These are phyloP conservation scores for Charanyca ferruginea DNA, from an alignment of 2,888 invertebrate genomes.

Conservation along the genomic window DNA sequence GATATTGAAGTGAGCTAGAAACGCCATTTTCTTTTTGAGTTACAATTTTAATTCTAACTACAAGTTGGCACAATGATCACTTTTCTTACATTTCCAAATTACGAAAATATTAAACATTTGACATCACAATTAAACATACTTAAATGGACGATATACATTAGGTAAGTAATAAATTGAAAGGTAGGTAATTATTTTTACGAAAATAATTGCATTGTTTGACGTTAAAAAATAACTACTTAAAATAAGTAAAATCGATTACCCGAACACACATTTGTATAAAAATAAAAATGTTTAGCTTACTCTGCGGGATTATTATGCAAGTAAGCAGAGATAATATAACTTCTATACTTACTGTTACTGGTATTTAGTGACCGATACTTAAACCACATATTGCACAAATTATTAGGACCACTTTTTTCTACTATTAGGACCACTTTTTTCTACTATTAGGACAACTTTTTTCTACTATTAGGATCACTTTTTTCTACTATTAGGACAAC, in stretches of 20 bases:
- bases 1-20: conserved; percentile 6
- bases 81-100: conserved; percentile 43
- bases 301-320: conserved; percentile 8
- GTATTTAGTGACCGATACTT: too few relatives aligned
- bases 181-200: conserved; percentile 33
- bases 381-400: too few relatives aligned
- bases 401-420: too few relatives aligned
- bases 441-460: too few relatives aligned
- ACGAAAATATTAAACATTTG: conserved; percentile 43
- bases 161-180: conserved; percentile 58
- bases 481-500: too few relatives aligned
- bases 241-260: conserved; percentile 60
- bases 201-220: conserved; percentile 60
- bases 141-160: conserved; percentile 62
- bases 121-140: conserved; percentile 44
- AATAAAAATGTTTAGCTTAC: conserved; percentile 36
- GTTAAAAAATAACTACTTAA: conserved; percentile 42
- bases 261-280: conserved; percentile 54
- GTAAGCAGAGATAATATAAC: not conserved
- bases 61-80: conserved; percentile 65
- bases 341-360: too few relatives aligned
- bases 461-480: too few relatives aligned
- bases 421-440: too few relatives aligned
- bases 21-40: conserved; percentile 20
- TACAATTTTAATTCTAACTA: conserved; percentile 54